phyloP scores from a whole-genome alignment of 2,797 vertebrate species.

The Hemibagrus guttatus region DNA sequence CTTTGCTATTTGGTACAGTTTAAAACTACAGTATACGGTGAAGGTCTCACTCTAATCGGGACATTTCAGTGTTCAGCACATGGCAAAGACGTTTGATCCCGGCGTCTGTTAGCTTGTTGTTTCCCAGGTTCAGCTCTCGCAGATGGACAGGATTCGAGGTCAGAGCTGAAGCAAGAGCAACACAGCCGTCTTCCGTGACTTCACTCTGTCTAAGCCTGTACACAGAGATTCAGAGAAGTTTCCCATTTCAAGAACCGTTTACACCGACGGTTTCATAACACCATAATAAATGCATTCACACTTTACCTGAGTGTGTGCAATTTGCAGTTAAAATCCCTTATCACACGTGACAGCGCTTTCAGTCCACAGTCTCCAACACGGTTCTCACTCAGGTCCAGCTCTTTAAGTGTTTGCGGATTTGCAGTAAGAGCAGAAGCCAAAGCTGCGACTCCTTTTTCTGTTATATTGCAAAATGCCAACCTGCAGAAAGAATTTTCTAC shows the following conservation, averaged over 20 bases:
- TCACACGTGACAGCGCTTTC: constrained; percentile 27
- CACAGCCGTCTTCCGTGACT: constrained; percentile 44
- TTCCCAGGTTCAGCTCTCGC: constrained; percentile 45
- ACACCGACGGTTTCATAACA: neutral
- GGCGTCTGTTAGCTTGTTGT: constrained; percentile 39
- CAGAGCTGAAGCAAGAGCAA: constrained; percentile 44
- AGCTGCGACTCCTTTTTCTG: constrained; percentile 40
- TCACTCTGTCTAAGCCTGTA: constrained; percentile 42
- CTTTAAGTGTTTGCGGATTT: constrained; percentile 40
- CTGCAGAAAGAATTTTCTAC: constrained; percentile 23
- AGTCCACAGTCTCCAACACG: constrained; percentile 41
- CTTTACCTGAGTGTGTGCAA: constrained; percentile 45
- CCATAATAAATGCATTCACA: neutral
- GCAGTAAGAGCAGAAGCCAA: constrained; percentile 44
- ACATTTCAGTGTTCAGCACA: constrained; percentile 30
- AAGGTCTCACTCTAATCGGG: constrained; percentile 40
- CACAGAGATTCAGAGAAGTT: neutral
- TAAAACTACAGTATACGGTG: neutral
- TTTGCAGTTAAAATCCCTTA: constrained; percentile 35
- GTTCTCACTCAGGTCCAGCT: constrained; percentile 53
- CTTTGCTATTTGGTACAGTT: neutral
- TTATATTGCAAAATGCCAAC: constrained; percentile 42
- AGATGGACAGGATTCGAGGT: constrained; percentile 36
- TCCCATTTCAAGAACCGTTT: neutral
- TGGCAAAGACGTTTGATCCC: constrained; percentile 33